Base-by-base conservation (phyloP, 2,113 vertebrate genomes). In the Sylvia atricapilla region DNA sequence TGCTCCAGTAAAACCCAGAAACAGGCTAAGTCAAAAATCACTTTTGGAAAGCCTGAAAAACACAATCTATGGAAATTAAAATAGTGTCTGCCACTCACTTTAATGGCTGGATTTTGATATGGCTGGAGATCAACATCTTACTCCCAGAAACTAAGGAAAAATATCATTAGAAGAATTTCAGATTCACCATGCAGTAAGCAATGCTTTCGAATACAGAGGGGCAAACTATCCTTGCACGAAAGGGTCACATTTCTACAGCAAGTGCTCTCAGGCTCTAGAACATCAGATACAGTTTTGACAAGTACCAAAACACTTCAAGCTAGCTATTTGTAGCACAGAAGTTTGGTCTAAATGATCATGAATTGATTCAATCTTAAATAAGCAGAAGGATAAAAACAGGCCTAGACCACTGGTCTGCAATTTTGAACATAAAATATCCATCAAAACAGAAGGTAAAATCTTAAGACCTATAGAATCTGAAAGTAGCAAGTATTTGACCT, bases 1-100 rank as follows among this genome's bases (percentile, higher is more conserved):
- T 92, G 76, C 73, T 90, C 78, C 89, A 75, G 56, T 81, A 81
- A 92, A 90, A 87, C 19, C 43, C 69, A 90, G 91, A 84, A 93
- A 92, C 6, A 35, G 7, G 9, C 5, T 67, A 55, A 89, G 47
- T 74, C 75, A 86, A 94, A 94, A 90, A 90, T 78, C 60, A 35
- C 56, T 87, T 93, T 74, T 59, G 25, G 76, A 90, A 92, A 88
- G 52, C 33, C 88, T 83, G 83, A 80, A 90, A 89, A 83, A 80
- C 55, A 92, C n/a, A 30, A 33, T 35, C 55, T 66, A 8, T 28
- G 27, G 82, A 30, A 88, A 92, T 62, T 80, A 84, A 80, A 86
- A 70, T 30, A 55, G 15, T 11, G 21, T 47, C 73, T 93, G 72
- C 56, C 52, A 18, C 56, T 93, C 47, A 73, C 33, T 77, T 74